These are phyloP conservation scores for Phylloscopus trochilus DNA, from an alignment of 2,113 vertebrate species.

Conservation along the genomic window DNA sequence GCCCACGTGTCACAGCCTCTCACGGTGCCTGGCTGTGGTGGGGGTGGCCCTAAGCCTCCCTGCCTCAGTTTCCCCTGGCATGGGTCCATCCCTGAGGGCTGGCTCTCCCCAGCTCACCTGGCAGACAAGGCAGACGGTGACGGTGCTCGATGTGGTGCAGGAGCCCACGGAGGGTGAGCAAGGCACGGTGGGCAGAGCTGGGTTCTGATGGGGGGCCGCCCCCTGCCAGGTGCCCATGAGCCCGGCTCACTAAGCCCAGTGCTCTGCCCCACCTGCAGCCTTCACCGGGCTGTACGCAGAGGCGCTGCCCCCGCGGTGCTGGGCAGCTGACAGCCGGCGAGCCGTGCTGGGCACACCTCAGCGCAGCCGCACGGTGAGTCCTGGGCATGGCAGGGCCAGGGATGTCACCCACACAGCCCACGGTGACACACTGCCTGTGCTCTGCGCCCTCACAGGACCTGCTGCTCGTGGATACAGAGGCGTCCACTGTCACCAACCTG, in stretches of 20 bases:
- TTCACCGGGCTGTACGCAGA: slow-evolving; percentile 86
- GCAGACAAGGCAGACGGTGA: not conserved
- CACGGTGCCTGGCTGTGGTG: rapidly evolving
- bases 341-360: slow-evolving; percentile 81
- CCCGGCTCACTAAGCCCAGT: rapidly evolving
- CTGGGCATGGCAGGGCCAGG: not conserved
- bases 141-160: not conserved
- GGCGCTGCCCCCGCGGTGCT: slow-evolving; percentile 81
- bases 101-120: slow-evolving; percentile 5
- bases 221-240: rapidly evolving
- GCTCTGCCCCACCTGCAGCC: slow-evolving; percentile 41
- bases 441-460: slow-evolving; percentile 54
- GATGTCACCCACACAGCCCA: rapidly evolving
- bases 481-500: slow-evolving; percentile 51
- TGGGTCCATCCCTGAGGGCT: no score
- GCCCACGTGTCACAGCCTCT: not conserved
- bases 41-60: not conserved
- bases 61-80: not conserved
- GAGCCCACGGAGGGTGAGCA: not conserved
- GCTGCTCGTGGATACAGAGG: slow-evolving; percentile 69
- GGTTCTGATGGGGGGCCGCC: not conserved
- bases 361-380: slow-evolving; percentile 80
- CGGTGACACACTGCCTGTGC: not conserved
- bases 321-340: slow-evolving; percentile 89
- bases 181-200: rapidly evolving